phyloP scores from a whole-genome alignment of 2,113 vertebrate genomes.

The Rhinolophus ferrumequinum region DNA sequence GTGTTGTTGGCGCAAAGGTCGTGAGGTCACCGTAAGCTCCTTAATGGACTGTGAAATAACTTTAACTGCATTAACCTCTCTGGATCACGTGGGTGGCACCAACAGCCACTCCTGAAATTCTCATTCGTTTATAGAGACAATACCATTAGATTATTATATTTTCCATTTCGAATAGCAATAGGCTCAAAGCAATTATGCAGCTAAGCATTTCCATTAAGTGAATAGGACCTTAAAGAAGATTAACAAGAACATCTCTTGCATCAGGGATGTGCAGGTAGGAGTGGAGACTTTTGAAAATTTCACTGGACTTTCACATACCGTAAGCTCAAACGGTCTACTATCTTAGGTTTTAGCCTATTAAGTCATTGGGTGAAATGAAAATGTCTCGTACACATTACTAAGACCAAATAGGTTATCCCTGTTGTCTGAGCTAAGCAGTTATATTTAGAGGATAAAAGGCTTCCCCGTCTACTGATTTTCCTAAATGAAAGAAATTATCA shows the following conservation, averaged over 20 bases:
- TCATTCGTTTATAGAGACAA: slow-evolving; percentile 92
- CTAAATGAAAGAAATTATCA: neutral
- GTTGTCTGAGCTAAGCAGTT: neutral
- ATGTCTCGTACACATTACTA: rapidly evolving
- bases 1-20: slow-evolving; percentile 98
- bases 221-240: slow-evolving; percentile 90
- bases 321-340: slow-evolving; percentile 70
- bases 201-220: slow-evolving; percentile 89
- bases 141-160: slow-evolving; percentile 96
- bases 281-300: slow-evolving; percentile 80
- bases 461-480: slow-evolving; percentile 12
- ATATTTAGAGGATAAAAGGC: neutral
- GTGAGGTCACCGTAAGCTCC: slow-evolving; percentile 98
- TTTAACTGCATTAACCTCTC: slow-evolving; percentile 99
- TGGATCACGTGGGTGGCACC: slow-evolving; percentile 94
- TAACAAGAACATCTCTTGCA: slow-evolving; percentile 83
- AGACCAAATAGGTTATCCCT: neutral
- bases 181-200: slow-evolving; percentile 90
- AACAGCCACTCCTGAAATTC: slow-evolving; percentile 92
- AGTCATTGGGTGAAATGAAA: slow-evolving; percentile 67
- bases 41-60: slow-evolving; percentile 99
- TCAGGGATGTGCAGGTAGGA: slow-evolving; percentile 71
- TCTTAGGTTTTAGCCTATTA: slow-evolving; percentile 67
- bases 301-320: slow-evolving; percentile 77
- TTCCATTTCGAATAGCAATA: slow-evolving; percentile 89